Evolutionary conservation across 2,888 invertebrate genomes (phyloP), one percentile per base, ranked within the genome.

Genomic region (Nysson spinosus): DNA sequence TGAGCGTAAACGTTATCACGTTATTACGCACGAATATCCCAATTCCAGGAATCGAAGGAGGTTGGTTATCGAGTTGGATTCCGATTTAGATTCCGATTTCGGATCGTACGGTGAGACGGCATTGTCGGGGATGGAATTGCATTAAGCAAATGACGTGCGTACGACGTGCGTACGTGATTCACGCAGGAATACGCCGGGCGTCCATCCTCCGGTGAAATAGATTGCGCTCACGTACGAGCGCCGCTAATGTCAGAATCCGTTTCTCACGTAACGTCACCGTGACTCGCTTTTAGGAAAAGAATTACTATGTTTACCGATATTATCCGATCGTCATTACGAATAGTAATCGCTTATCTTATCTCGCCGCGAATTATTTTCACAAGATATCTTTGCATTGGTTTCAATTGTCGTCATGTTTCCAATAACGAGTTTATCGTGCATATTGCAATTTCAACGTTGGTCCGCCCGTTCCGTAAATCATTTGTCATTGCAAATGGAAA

Each of bases 111-210:
- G 9, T 17, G 34, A 9, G 28, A 19, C 37, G 11, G 20, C 47
- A 32, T 19, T 24, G 16, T 24, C 37, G 24, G 12, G 16, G 56
- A 9, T 11, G 50, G 50, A 51, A 42, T 43, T 35, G 37, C 61
- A 61, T 54, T 61, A 47, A 46, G 34, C 35, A 35, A 47, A 54
- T 54, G 60, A 70, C 72, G 70, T 69, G 64, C 64, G 69, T 47
- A 62, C 50, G 32, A 26, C 54, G 67, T 60, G 70, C 42, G 63
- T 68, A 65, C 54, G 52, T 67, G 64, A 42, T 64, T 52, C 54
- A 49, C 62, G 43, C 43, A 51, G 55, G 56, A 32, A 22, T 20
- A 30, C 28, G 16, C n/a, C 30, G 16, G 20, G 20, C 12, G 9
- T 39, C n/a, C 37, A 24, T 49, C 24, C 22, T 16, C 43, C n/a